Evolutionary conservation across 92 coral and sea anemone genomes (phyloP).

Genomic region (Paramuricea clavata): DNA sequence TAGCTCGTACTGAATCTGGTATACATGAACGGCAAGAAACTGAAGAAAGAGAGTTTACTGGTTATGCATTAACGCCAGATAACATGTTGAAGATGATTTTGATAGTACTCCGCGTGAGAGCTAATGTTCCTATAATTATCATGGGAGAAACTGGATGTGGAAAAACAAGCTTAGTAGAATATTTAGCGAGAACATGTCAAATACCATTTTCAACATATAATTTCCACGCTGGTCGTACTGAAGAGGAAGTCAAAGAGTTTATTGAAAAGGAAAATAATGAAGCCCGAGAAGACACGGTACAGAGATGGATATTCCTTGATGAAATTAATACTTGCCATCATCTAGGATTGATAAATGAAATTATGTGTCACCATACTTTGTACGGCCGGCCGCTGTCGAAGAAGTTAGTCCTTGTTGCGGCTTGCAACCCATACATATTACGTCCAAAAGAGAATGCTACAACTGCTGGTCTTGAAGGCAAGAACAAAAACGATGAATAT

Average conservation of each 20-base stretch:
- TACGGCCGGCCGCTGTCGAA: constrained; percentile 70
- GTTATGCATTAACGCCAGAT: constrained; percentile 86
- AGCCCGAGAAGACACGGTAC: constrained; percentile 54
- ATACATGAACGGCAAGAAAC: neutral
- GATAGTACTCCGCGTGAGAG: constrained; percentile 80
- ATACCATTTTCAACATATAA: constrained; percentile 68
- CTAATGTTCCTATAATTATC: constrained; percentile 83
- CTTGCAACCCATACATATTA: constrained; percentile 82
- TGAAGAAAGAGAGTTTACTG: neutral
- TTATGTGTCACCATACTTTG: constrained; percentile 81
- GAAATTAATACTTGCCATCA: constrained; percentile 89
- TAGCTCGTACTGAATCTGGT: constrained; percentile 59
- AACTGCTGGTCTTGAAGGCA: constrained; percentile 81
- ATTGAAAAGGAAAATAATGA: constrained; percentile 52
- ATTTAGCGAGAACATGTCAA: constrained; percentile 80
- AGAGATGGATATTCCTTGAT: constrained; percentile 84
- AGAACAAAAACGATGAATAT: constrained; percentile 76
- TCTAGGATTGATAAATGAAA: constrained; percentile 81
- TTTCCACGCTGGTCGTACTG: constrained; percentile 86
- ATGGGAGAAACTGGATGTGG: constrained; percentile 97
- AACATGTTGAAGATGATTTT: constrained; percentile 85
- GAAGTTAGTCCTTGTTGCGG: constrained; percentile 77
- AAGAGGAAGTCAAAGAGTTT: constrained; percentile 69
- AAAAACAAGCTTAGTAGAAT: constrained; percentile 83
- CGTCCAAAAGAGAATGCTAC: constrained; percentile 63